Conservation (phyloP, 2,113 vertebrate species). For the Eira barbara region DNA sequence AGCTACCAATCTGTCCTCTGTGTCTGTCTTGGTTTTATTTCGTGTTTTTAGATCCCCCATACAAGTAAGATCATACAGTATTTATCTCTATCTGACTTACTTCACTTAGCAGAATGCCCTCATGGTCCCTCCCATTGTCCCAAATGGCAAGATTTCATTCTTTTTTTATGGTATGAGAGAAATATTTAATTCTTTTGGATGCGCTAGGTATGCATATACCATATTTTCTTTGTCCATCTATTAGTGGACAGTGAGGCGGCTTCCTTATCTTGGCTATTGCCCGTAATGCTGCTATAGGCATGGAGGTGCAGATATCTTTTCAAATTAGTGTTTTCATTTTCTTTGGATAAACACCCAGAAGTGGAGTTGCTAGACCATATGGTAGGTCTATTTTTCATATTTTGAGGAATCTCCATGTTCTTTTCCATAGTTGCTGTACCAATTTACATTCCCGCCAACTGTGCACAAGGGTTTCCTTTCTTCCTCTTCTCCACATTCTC, state of each 20-base stretch:
- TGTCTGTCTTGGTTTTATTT: not conserved
- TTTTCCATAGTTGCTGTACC: not conserved
- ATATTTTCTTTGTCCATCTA: not conserved
- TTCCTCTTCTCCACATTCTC: not conserved
- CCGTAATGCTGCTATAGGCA: not conserved
- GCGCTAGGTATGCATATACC: accelerated
- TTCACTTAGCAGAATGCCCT: not conserved
- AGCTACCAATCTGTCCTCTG: not conserved
- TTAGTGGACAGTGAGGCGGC: not conserved
- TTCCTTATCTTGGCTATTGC: not conserved
- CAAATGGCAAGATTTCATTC: not conserved
- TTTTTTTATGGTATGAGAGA: not conserved
- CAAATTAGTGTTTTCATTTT: not conserved
- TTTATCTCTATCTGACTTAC: not conserved
- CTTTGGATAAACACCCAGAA: not conserved
- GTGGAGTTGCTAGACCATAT: not conserved
- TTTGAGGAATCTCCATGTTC: not conserved
- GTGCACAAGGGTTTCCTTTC: not conserved
- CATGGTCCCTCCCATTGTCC: not conserved
- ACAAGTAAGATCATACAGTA: not conserved
- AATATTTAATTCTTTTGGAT: not conserved
- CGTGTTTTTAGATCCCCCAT: not conserved
- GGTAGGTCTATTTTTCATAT: not conserved
- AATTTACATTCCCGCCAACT: not conserved
- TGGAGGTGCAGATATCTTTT: not conserved